Evolutionary conservation across 2,888 invertebrate genomes (phyloP).

Genomic region (Synanthedon tipuliformis): DNA sequence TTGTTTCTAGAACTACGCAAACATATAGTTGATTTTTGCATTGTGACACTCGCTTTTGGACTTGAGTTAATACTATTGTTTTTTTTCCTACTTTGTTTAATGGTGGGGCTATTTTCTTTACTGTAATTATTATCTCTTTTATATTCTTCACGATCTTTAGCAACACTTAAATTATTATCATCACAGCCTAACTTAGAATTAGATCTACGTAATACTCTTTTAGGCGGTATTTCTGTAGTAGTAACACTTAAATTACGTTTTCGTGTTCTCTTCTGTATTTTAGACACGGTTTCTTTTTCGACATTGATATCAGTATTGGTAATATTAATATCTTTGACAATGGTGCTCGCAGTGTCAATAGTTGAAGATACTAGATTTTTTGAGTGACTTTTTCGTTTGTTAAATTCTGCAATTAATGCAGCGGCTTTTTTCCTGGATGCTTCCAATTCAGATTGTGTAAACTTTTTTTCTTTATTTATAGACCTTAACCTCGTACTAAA

Average conservation of each 20-base stretch:
- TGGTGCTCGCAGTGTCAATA: not conserved
- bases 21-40: not conserved
- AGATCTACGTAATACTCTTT: constrained; percentile 33
- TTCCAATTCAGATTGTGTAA: constrained; percentile 12
- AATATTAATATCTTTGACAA: not conserved
- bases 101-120: not conserved
- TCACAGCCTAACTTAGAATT: constrained; percentile 1
- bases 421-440: constrained; percentile 29
- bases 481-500: constrained; percentile 5
- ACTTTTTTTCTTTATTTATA: constrained; percentile 8
- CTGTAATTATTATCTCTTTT: not conserved
- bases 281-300: not conserved
- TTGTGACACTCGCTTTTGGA: not conserved
- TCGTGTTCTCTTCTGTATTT: constrained; percentile 1
- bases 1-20: not conserved
- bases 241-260: constrained; percentile 19
- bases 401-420: constrained; percentile 34
- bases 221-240: constrained; percentile 15
- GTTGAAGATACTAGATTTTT: not conserved
- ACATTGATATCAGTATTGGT: not conserved
- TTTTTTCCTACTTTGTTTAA: not conserved
- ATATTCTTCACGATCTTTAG: not conserved
- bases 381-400: not conserved
- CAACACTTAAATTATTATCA: not conserved
- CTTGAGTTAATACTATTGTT: not conserved